Evolutionary conservation across 2,797 vertebrate genomes (phyloP).

Genomic region (Bovichtus variegatus): DNA sequence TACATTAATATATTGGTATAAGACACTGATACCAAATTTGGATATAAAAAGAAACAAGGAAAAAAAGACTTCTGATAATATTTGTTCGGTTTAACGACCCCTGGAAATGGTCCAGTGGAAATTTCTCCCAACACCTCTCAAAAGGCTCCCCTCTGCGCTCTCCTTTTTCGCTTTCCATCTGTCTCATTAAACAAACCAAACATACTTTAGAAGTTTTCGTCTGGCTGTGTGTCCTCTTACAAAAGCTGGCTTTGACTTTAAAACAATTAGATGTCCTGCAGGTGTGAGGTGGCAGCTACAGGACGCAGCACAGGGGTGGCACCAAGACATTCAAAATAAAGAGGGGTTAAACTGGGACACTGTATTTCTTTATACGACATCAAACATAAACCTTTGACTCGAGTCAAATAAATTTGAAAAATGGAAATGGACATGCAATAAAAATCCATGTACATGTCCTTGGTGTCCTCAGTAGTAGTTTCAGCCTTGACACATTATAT

Average conservation of each 20-base stretch:
- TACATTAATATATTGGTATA: no score
- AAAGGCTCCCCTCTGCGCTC: not conserved
- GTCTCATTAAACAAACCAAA: constrained; percentile 18
- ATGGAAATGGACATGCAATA: constrained; percentile 24
- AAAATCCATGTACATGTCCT: constrained; percentile 48
- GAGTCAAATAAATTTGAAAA: constrained; percentile 32
- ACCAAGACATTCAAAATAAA: constrained; percentile 19
- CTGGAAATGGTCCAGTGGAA: not conserved
- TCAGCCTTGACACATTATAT: constrained; percentile 36
- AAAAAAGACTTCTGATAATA: not conserved
- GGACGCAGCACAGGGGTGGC: not conserved
- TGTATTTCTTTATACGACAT: not conserved
- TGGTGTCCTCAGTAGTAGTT: constrained; percentile 21
- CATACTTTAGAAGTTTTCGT: not conserved
- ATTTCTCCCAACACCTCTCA: not conserved
- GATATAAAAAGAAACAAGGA: not conserved
- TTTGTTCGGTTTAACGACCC: constrained; percentile 4
- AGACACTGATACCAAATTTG: not conserved
- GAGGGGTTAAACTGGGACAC: not conserved
- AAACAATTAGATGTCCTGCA: constrained; percentile 15
- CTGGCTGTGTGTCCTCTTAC: not conserved
- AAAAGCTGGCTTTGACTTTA: constrained; percentile 9
- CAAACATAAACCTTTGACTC: not conserved
- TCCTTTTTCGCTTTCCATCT: not conserved
- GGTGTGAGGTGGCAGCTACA: not conserved